phyloP scores from a whole-genome alignment of 2,797 vertebrate genomes.

The Vespertilio murinus region DNA sequence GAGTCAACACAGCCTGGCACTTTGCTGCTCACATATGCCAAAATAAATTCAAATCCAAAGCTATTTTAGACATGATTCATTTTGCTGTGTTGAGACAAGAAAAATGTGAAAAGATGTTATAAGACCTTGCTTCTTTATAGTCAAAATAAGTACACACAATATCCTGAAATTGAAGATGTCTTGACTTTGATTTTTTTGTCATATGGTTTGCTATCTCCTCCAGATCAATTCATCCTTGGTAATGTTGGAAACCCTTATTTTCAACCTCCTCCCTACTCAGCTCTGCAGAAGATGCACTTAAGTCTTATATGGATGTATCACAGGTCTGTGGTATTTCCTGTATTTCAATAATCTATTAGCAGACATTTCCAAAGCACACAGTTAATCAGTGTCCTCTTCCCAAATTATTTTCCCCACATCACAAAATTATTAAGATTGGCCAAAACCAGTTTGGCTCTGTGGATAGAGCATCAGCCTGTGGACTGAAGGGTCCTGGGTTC shows the following conservation, averaged over 20 bases:
- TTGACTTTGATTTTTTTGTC: not conserved
- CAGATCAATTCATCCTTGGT: not conserved
- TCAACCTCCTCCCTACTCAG: not conserved
- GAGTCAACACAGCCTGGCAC: slow-evolving; percentile 48
- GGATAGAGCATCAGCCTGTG: too few species aligned
- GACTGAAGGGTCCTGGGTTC: too few species aligned
- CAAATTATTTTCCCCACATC: not conserved
- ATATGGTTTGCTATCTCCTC: not conserved
- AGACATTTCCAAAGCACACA: slow-evolving; percentile 7
- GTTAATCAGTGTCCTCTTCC: not conserved
- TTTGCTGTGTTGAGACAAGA: slow-evolving; percentile 61
- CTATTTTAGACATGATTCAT: slow-evolving; percentile 70
- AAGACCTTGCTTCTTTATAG: not conserved
- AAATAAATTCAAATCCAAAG: slow-evolving; percentile 70
- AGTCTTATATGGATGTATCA: not conserved
- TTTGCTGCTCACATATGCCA: slow-evolving; percentile 70
- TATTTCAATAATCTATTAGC: not conserved
- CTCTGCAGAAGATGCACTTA: not conserved
- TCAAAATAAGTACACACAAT: not conserved
- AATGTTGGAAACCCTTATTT: not conserved
- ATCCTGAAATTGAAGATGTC: not conserved
- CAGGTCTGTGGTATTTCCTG: not conserved
- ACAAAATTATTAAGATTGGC: not conserved
- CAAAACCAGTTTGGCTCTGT: too few species aligned
- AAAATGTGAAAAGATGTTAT: slow-evolving; percentile 2